These are phyloP conservation scores for Drosophila jambulina DNA, from an alignment of 1,140 invertebrate species.

Conservation along the genomic window DNA sequence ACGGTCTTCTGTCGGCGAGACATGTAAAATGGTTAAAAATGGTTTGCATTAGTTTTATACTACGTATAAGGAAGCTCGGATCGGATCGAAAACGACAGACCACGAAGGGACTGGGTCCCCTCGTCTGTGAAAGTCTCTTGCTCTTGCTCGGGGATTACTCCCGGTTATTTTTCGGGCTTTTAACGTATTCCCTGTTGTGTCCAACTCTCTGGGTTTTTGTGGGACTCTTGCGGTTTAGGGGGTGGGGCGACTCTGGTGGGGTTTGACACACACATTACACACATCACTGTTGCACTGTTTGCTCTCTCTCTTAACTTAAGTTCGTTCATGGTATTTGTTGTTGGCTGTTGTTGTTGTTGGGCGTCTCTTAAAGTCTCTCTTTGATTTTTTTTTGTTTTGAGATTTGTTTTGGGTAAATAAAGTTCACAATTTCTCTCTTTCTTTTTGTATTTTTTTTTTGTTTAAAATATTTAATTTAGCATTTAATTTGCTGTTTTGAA, in stretches of 20 bases:
- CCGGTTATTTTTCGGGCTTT: slow-evolving; percentile 9
- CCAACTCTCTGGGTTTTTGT: slow-evolving; percentile 43
- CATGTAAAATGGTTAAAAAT: slow-evolving; percentile 38
- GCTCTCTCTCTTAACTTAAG: slow-evolving; percentile 46
- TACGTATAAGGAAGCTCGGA: slow-evolving; percentile 42
- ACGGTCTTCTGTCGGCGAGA: slow-evolving; percentile 47
- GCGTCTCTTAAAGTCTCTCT: slow-evolving; percentile 63
- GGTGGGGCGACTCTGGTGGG: slow-evolving; percentile 13
- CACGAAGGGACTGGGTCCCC: not conserved
- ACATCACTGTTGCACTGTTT: slow-evolving; percentile 64
- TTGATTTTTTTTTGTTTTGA: slow-evolving; percentile 11
- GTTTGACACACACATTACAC: slow-evolving; percentile 59
- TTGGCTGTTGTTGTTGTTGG: slow-evolving; percentile 56
- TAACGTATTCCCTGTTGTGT: slow-evolving; percentile 19
- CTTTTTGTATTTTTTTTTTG: slow-evolving; percentile 62
- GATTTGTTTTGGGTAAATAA: slow-evolving; percentile 58
- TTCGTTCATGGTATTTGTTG: slow-evolving; percentile 68
- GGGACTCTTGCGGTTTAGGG: slow-evolving; percentile 16
- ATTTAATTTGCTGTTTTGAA: slow-evolving; percentile 59
- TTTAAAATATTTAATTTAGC: slow-evolving; percentile 72
- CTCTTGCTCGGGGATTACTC: slow-evolving; percentile 1
- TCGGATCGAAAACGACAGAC: slow-evolving; percentile 22
- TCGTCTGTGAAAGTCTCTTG: slow-evolving; percentile 39
- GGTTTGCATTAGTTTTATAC: slow-evolving; percentile 46
- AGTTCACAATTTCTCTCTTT: slow-evolving; percentile 78